Percentiles rank a stretch among this genome's conserved stretches.
phyloP scores from a whole-genome alignment of 2,888 invertebrate genomes.

The Agonopterix alstromeriana region DNA sequence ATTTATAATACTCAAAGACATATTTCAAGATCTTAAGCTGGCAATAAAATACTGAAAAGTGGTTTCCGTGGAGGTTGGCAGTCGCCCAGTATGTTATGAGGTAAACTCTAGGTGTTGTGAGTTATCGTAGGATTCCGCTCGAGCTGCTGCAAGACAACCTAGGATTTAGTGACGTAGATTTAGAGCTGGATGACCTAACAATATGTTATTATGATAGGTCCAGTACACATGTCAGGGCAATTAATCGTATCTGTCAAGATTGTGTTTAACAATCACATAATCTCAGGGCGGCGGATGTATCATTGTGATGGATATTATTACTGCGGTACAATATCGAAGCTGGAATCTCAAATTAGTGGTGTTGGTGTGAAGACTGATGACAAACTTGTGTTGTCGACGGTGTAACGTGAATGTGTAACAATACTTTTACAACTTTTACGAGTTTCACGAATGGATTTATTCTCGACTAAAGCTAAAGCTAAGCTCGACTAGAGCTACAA shows the following conservation, averaged over 20 bases:
- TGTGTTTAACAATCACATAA: neutral
- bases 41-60: slow-evolving; percentile 10
- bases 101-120: slow-evolving; percentile 17
- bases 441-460: slow-evolving; percentile 5
- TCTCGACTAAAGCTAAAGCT: too few relatives aligned
- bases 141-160: slow-evolving; percentile 22
- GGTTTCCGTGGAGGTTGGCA: slow-evolving; percentile 11
- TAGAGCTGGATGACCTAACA: slow-evolving; percentile 23
- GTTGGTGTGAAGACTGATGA: too few relatives aligned
- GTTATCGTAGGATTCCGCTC: slow-evolving; percentile 34
- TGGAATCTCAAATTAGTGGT: too few relatives aligned
- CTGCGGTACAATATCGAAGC: too few relatives aligned
- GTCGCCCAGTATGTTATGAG: slow-evolving; percentile 14
- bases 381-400: too few relatives aligned
- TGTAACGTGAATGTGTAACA: neutral
- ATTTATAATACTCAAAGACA: slow-evolving; percentile 3
- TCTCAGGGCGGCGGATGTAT: neutral
- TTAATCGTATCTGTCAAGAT: slow-evolving; percentile 4
- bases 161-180: slow-evolving; percentile 29
- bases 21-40: slow-evolving; percentile 8
- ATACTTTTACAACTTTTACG: slow-evolving; percentile 6
- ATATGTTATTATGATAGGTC: slow-evolving; percentile 18
- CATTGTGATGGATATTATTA: too few relatives aligned
- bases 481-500: too few relatives aligned
- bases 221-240: slow-evolving; percentile 1